Percentiles rank a stretch among this genome's conserved stretches.
These are phyloP conservation scores for Pyxicephalus adspersus DNA, from an alignment of 2,113 vertebrate genomes.

Conservation along the genomic window DNA sequence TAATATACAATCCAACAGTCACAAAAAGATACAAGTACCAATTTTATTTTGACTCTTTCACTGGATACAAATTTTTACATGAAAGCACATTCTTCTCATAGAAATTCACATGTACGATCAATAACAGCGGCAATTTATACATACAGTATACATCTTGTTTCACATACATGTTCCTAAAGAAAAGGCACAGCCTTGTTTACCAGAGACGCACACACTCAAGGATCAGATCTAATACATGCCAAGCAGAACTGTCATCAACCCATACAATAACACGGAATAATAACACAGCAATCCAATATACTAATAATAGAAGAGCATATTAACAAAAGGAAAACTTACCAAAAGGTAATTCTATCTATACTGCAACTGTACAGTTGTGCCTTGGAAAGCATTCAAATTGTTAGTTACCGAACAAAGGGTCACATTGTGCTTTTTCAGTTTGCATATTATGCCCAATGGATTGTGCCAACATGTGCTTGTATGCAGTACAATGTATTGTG, in stretches of 20 bases:
- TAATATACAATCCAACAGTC: background rate
- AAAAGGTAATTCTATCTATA: background rate
- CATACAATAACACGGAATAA: background rate
- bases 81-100: conserved; percentile 49
- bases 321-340: background rate
- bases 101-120: conserved; percentile 44
- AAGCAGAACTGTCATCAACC: background rate
- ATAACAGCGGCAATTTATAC: conserved; percentile 26
- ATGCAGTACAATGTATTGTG: background rate
- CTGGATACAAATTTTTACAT: conserved; percentile 54
- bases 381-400: no score
- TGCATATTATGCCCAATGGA: no score
- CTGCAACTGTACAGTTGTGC: no score
- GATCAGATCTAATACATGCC: conserved; percentile 10
- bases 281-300: background rate
- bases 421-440: background rate
- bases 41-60: conserved; percentile 50
- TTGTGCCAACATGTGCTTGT: no score
- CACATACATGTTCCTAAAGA: conserved; percentile 40
- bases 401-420: no score
- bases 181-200: conserved; percentile 48
- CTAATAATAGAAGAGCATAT: background rate
- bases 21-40: conserved; percentile 32
- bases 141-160: conserved; percentile 17
- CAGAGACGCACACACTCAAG: conserved; percentile 21